These are phyloP conservation scores for Daktulosphaira vitifoliae DNA, from an alignment of 1,140 invertebrate genomes.

Conservation along the genomic window DNA sequence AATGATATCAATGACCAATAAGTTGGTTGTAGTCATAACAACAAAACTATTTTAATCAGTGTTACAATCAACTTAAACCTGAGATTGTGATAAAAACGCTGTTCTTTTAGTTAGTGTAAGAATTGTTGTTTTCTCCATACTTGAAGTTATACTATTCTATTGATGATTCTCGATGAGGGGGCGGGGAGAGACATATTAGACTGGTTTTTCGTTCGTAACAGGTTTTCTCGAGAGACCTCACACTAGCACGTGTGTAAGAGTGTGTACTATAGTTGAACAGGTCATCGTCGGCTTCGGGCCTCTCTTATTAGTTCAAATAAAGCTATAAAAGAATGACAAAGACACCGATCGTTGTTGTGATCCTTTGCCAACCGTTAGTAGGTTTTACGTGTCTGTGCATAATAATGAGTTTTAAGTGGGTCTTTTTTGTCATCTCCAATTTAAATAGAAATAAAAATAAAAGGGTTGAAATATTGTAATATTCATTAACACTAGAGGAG, in stretches of 20 bases:
- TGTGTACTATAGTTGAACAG: not conserved
- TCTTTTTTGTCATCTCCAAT: not conserved
- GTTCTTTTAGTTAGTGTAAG: too few relatives aligned
- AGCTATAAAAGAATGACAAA: constrained; percentile 26
- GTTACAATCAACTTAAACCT: constrained; percentile 9
- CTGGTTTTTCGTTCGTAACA: constrained; percentile 29
- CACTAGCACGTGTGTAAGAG: not conserved
- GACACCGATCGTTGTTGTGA: constrained; percentile 1
- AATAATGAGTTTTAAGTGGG: constrained; percentile 1
- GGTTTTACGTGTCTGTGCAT: constrained; percentile 12
- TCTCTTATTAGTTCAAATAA: constrained; percentile 28
- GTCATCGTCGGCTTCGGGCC: not conserved
- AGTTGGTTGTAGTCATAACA: too few relatives aligned
- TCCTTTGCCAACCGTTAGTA: constrained; percentile 13
- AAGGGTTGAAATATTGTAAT: constrained; percentile 4
- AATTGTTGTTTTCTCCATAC: too few relatives aligned
- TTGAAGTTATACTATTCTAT: too few relatives aligned
- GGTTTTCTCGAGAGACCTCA: constrained; percentile 24
- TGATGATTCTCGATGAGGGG: not conserved
- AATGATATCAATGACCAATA: too few relatives aligned
- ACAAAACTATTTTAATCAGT: too few relatives aligned
- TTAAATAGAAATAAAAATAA: not conserved
- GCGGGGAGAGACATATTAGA: constrained; percentile 17
- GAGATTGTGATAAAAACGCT: constrained; percentile 7
- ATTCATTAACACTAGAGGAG: not conserved